Conservation (phyloP, 2,888 invertebrate genomes). For the Macrosiphum euphorbiae region DNA sequence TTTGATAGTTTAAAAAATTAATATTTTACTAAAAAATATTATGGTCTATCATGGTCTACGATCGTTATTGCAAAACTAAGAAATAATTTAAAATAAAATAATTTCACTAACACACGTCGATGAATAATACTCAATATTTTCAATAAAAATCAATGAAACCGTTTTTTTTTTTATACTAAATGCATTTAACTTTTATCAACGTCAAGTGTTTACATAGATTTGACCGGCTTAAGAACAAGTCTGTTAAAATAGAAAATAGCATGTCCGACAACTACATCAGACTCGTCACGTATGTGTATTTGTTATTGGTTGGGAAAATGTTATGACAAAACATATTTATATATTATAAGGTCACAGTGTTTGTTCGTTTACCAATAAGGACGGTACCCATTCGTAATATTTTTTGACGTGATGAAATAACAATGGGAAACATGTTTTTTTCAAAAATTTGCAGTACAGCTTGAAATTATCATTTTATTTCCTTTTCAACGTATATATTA, state of each 20-base stretch:
- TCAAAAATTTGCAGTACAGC: background rate
- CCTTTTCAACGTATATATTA: background rate
- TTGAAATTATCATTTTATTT: constrained; percentile 30
- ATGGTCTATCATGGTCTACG: background rate
- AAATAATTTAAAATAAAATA: background rate
- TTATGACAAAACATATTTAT: constrained; percentile 35
- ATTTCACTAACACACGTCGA: background rate
- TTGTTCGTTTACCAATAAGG: constrained; percentile 38
- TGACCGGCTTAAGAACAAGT: background rate
- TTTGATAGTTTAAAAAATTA: background rate
- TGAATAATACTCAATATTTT: background rate
- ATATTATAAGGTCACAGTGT: background rate
- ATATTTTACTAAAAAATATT: background rate
- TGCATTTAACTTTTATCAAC: background rate
- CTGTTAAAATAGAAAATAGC: constrained; percentile 3
- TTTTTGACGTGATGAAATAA: constrained; percentile 40
- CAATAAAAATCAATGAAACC: background rate
- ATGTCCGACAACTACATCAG: background rate
- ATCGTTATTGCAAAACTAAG: background rate
- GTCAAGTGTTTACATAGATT: constrained; percentile 14
- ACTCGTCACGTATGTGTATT: constrained; percentile 48
- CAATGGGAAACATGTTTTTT: constrained; percentile 32
- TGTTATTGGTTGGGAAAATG: constrained; percentile 16
- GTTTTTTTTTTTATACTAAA: background rate
- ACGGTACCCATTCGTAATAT: constrained; percentile 13